Percentiles rank a stretch among this genome's conserved stretches.
phyloP scores from a whole-genome alignment of 1,140 invertebrate species.

The Riptortus pedestris region DNA sequence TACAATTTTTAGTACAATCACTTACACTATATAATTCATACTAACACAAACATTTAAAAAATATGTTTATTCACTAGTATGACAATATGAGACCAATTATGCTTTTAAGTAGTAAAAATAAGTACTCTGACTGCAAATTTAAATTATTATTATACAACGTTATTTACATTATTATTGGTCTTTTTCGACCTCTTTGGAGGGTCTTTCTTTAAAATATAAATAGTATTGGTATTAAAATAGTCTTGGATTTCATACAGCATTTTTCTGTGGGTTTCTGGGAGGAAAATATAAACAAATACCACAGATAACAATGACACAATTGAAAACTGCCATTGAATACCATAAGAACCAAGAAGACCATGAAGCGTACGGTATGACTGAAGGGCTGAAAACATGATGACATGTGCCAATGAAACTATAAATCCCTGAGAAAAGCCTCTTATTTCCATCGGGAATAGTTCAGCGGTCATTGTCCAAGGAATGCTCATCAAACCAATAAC shows the following conservation, averaged over 20 bases:
- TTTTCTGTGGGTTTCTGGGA: slow-evolving; percentile 62
- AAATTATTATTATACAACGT: slow-evolving; percentile 7
- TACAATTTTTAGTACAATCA: too few species aligned
- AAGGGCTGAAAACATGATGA: slow-evolving; percentile 45
- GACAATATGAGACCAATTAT: too few species aligned
- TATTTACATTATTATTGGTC: slow-evolving; percentile 4
- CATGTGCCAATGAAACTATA: slow-evolving; percentile 41
- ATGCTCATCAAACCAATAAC: slow-evolving; percentile 48
- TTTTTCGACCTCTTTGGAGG: slow-evolving; percentile 2
- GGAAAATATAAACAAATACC: slow-evolving; percentile 48
- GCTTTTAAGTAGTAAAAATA: too few species aligned
- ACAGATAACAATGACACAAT: slow-evolving; percentile 46
- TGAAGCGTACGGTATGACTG: slow-evolving; percentile 42
- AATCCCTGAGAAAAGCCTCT: slow-evolving; percentile 45
- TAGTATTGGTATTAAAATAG: slow-evolving; percentile 43
- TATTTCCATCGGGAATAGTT: slow-evolving; percentile 49
- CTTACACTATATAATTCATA: too few species aligned
- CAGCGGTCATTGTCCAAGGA: slow-evolving; percentile 51
- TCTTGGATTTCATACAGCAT: slow-evolving; percentile 54
- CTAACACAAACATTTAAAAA: too few species aligned
- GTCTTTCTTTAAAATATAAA: slow-evolving; percentile 24
- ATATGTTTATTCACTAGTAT: too few species aligned
- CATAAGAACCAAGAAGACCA: slow-evolving; percentile 43
- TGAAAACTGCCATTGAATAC: slow-evolving; percentile 58
- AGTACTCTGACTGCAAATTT: too few species aligned